phyloP scores from a whole-genome alignment of 2,113 vertebrate species.

The Microtus montanus region DNA sequence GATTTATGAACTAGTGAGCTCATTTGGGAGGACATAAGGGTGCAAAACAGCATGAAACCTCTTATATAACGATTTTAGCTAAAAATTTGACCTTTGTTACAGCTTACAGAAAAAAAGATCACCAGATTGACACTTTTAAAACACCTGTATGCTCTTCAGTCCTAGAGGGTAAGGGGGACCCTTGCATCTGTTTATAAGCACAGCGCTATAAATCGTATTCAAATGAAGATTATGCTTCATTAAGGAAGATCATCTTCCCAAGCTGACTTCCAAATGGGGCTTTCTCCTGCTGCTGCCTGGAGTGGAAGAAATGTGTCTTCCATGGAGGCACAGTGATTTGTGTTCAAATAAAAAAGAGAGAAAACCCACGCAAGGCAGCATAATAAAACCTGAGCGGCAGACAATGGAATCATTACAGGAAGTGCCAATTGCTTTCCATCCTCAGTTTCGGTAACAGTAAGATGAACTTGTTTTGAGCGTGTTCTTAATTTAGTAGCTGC shows the following conservation, averaged over 20 bases:
- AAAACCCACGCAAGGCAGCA: neutral
- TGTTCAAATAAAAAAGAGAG: slow-evolving; percentile 51
- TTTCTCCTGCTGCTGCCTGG: slow-evolving; percentile 67
- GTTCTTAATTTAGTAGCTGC: slow-evolving; percentile 62
- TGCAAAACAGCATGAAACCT: neutral
- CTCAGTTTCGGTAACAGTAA: neutral
- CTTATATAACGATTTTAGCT: slow-evolving; percentile 46
- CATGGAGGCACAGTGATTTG: slow-evolving; percentile 64
- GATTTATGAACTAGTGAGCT: neutral
- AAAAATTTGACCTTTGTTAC: slow-evolving; percentile 17
- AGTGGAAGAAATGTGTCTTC: slow-evolving; percentile 4
- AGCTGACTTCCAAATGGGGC: slow-evolving; percentile 58
- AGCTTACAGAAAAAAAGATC: neutral
- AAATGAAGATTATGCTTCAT: slow-evolving; percentile 65
- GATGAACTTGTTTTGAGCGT: slow-evolving; percentile 63
- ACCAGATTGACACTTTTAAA: slow-evolving; percentile 35
- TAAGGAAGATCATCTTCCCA: slow-evolving; percentile 69
- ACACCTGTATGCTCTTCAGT: neutral
- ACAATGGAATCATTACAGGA: slow-evolving; percentile 31
- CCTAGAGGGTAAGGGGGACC: slow-evolving; percentile 38
- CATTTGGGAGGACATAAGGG: neutral
- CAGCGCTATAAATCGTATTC: slow-evolving; percentile 77
- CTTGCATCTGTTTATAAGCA: slow-evolving; percentile 77
- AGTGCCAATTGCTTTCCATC: slow-evolving; percentile 50
- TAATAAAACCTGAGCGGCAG: slow-evolving; percentile 17